Evolutionary conservation across 2,888 invertebrate genomes (phyloP).

Genomic region (Esperia sulphurella): DNA sequence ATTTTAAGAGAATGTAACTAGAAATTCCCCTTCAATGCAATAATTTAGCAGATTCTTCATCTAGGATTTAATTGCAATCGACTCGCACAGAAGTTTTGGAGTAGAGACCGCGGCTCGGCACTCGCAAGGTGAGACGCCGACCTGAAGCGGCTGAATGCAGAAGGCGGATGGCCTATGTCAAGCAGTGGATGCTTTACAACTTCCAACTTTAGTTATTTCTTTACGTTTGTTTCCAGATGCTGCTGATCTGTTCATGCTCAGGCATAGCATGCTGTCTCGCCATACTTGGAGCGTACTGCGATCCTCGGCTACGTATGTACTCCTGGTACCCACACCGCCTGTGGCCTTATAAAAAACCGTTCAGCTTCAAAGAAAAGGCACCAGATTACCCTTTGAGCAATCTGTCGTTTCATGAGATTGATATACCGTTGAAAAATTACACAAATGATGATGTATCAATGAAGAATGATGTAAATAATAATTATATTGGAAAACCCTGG

Average conservation of each 20-base stretch:
- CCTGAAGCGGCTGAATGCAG: too few relatives aligned
- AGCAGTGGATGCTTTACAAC: too few relatives aligned
- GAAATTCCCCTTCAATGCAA: too few relatives aligned
- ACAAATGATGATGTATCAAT: conserved; percentile 20
- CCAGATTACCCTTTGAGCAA: conserved; percentile 25
- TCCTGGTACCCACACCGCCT: conserved; percentile 56
- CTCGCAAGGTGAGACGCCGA: too few relatives aligned
- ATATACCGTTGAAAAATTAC: conserved; percentile 21
- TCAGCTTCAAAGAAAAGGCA: conserved; percentile 30
- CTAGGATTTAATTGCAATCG: too few relatives aligned
- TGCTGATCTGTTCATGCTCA: conserved; percentile 64
- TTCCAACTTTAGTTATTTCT: too few relatives aligned
- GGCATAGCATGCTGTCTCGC: conserved; percentile 67
- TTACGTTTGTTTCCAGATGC: conserved; percentile 39
- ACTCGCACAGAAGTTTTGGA: too few relatives aligned
- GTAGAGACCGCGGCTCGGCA: too few relatives aligned
- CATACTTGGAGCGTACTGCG: conserved; percentile 62
- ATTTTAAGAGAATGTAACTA: too few relatives aligned
- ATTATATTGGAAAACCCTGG: conserved; percentile 21
- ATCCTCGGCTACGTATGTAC: conserved; percentile 54
- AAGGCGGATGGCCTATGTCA: too few relatives aligned
- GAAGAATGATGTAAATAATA: conserved; percentile 15
- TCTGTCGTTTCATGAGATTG: conserved; percentile 13
- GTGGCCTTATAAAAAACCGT: conserved; percentile 44
- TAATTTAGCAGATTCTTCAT: too few relatives aligned